Base-by-base conservation (phyloP, 2,113 vertebrate genomes). In the Colistium nudipinnis region DNA sequence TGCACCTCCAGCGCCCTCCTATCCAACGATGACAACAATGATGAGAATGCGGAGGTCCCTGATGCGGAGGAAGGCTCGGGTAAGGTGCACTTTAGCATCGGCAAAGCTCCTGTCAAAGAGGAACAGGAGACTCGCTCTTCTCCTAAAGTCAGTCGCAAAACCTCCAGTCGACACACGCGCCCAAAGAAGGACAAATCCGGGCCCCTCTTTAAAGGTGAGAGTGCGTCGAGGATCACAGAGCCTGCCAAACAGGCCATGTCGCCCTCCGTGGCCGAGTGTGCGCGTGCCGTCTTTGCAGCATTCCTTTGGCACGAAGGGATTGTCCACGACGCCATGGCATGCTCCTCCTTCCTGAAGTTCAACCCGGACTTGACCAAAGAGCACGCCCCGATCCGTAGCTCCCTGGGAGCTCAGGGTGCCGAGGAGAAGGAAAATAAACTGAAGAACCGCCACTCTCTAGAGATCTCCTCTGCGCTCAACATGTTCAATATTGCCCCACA, bases 301-400 rank as follows among this genome's bases (percentile, higher is more conserved):
- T 99, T 99, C 82, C 87, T 99, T 31, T 99, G 98, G 98, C 98
- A 99, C 3, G 98, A 99, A 80, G 98, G 98, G 52, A 99, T 99
- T 66, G 98, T 99, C 28, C 98, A 99, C 3, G 98, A 99, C 66
- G 98, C 98, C 39, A 99, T 99, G 98, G 98, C 98, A 38, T 99
- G 98, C 86, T 99, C 98, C 4, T 99, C 98, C 7, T 99, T 98
- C 87, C 89, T 99, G 41, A 99, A 99, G 81, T 99, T 99, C 80
- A 99, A 99, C 90, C 98, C 98, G 27, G 97, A 97, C 20, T 91
- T 99, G 44, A 97, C 95, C 80, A 99, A 99, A 92, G 97, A 99
- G 68, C 96, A 98, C 6, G 97, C 98, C 0, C 98, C 98, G 2
- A 96, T 98, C 80, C 93, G 98, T 72, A 98, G 84, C 83, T 98